These are phyloP conservation scores for Apotomis capreana DNA, from an alignment of 2,888 invertebrate species.

Conservation along the genomic window DNA sequence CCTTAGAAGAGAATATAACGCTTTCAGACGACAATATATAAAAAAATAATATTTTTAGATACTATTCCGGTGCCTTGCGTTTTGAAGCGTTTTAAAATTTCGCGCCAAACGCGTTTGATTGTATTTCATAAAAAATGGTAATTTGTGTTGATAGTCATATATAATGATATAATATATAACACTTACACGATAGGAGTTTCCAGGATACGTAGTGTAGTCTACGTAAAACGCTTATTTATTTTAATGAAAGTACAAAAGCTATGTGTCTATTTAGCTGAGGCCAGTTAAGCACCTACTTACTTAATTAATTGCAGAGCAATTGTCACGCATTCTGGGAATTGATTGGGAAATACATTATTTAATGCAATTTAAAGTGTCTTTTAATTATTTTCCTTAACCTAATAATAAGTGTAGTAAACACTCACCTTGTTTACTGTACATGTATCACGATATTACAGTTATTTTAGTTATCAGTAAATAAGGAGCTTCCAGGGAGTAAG, in stretches of 20 bases:
- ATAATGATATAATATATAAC: no score
- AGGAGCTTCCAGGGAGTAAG: no score
- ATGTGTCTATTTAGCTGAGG: constrained; percentile 2
- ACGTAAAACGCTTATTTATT: constrained; percentile 16
- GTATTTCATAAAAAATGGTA: background rate
- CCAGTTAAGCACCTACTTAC: constrained; percentile 3
- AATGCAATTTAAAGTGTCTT: constrained; percentile 25
- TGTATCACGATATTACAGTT: background rate
- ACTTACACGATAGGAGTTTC: background rate
- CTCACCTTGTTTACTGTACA: background rate
- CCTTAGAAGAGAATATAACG: constrained; percentile 69
- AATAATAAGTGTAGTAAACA: background rate
- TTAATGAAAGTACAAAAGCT: constrained; percentile 14
- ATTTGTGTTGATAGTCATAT: background rate
- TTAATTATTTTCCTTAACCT: constrained; percentile 29
- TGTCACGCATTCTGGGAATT: constrained; percentile 4
- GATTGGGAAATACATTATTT: constrained; percentile 29
- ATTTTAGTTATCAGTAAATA: background rate
- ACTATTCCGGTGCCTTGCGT: constrained; percentile 47
- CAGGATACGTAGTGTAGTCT: constrained; percentile 3
- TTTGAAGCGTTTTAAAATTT: constrained; percentile 56
- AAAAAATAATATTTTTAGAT: constrained; percentile 50
- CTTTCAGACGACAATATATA: constrained; percentile 69
- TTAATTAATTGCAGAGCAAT: background rate
- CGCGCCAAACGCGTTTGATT: constrained; percentile 51